A percentile compares a stretch with the other conserved stretches of the same genome.
Conservation (phyloP, 2,113 vertebrate genomes). For the Rhodinocichla rosea region DNA sequence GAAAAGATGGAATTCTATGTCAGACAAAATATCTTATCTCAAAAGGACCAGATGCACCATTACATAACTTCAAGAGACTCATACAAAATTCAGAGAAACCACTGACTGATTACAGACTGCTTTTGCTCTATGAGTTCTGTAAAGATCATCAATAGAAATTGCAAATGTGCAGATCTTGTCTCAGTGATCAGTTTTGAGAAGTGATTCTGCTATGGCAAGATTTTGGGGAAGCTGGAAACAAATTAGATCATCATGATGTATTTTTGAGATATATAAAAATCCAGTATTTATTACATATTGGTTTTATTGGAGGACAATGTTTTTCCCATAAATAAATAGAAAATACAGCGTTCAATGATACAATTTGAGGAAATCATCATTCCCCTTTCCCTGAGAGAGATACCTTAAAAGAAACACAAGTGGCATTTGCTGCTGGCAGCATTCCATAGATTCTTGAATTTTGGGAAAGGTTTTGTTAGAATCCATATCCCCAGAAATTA, state of each 20-base stretch:
- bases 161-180: neutral
- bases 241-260: neutral
- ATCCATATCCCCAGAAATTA: neutral
- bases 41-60: slow-evolving; percentile 50
- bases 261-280: neutral
- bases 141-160: slow-evolving; percentile 7
- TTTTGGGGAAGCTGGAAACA: neutral
- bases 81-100: neutral
- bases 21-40: slow-evolving; percentile 44
- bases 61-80: slow-evolving; percentile 40
- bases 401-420: neutral
- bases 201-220: neutral
- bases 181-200: neutral
- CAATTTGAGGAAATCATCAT: neutral
- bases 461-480: neutral
- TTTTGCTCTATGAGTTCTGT: neutral
- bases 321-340: neutral
- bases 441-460: neutral
- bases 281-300: neutral
- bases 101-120: neutral
- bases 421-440: neutral
- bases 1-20: slow-evolving; percentile 28
- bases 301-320: neutral
- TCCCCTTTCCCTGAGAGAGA: neutral
- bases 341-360: neutral